Conservation (phyloP, 2,113 vertebrate genomes). For the Campylomormyrus tamandua region DNA sequence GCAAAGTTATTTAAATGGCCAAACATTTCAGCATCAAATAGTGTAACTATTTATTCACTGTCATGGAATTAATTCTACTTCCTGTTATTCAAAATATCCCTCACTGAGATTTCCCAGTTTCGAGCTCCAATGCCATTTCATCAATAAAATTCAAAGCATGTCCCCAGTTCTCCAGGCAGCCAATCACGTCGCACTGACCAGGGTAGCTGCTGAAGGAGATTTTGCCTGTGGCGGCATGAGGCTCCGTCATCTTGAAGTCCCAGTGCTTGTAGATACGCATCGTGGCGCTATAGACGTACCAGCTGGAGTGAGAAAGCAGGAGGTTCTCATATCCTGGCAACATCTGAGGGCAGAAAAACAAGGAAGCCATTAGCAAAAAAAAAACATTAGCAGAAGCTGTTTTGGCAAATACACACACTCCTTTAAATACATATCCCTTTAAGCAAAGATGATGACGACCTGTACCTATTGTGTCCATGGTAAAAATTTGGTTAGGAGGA, state of each 20-base stretch:
- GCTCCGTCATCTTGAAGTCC: conserved; percentile 73
- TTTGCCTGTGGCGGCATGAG: conserved; percentile 51
- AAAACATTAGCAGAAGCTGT: neutral
- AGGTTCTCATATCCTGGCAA: conserved; percentile 84
- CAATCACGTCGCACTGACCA: conserved; percentile 48
- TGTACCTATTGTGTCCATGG: neutral
- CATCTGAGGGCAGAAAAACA: conserved; percentile 52
- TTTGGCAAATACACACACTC: neutral
- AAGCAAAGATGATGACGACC: neutral
- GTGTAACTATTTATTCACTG: neutral
- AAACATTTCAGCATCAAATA: neutral
- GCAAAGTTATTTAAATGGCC: neutral
- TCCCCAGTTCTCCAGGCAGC: neutral
- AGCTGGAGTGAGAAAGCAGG: conserved; percentile 78
- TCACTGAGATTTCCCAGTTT: neutral
- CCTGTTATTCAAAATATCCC: neutral
- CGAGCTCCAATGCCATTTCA: neutral
- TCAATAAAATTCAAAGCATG: neutral
- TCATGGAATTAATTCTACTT: neutral
- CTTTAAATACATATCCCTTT: neutral
- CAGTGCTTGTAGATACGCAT: conserved; percentile 84
- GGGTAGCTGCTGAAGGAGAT: conserved; percentile 87
- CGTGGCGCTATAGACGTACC: conserved; percentile 80
- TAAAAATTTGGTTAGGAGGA: neutral
- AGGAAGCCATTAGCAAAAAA: neutral